These are phyloP conservation scores for Drosophila subpulchrella DNA, from an alignment of 1,140 invertebrate genomes.

Conservation along the genomic window DNA sequence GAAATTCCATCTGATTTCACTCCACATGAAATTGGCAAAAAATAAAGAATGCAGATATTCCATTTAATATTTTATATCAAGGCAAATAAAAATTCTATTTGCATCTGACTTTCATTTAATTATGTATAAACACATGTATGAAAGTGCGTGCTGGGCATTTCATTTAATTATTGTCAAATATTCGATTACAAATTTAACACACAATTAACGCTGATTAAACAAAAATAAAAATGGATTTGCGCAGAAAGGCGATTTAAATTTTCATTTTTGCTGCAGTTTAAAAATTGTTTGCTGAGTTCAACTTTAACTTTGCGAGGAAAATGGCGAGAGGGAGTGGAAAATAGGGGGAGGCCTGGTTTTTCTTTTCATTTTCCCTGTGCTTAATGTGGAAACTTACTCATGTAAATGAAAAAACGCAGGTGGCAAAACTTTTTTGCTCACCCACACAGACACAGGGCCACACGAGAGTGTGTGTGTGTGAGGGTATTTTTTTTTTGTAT, in stretches of 20 bases:
- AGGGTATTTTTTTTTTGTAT: conserved; percentile 33
- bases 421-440: conserved; percentile 62
- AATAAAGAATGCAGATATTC: conserved; percentile 14
- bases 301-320: conserved; percentile 13
- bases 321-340: background rate
- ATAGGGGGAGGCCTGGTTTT: conserved; percentile 61
- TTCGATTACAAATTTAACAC: conserved; percentile 32
- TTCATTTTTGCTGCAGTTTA: background rate
- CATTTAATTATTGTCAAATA: conserved; percentile 40
- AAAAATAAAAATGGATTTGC: conserved; percentile 23
- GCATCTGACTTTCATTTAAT: conserved; percentile 24
- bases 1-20: conserved; percentile 54
- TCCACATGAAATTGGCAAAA: conserved; percentile 19
- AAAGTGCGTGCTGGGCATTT: background rate
- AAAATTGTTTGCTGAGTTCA: background rate
- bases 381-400: conserved; percentile 80
- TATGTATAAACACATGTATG: background rate
- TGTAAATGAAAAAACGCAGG: conserved; percentile 77
- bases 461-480: background rate
- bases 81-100: conserved; percentile 13
- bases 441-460: background rate
- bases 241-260: conserved; percentile 18
- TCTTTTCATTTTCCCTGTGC: conserved; percentile 59
- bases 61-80: conserved; percentile 23
- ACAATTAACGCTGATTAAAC: conserved; percentile 35